phyloP scores from a whole-genome alignment of 2,888 invertebrate species.

The Drosophila picticornis region DNA sequence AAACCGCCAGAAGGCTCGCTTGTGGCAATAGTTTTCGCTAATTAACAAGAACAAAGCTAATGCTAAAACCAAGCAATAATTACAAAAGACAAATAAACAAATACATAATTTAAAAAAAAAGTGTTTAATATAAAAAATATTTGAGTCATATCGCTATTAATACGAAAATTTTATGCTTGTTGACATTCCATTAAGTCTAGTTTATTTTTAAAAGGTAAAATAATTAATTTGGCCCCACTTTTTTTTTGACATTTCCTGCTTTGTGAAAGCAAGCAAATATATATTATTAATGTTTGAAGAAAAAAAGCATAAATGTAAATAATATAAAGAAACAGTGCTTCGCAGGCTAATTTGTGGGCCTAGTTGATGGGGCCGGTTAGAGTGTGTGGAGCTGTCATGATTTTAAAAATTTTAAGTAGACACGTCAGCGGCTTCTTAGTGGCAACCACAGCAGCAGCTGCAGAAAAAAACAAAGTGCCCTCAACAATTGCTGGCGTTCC shows the following conservation, averaged over 20 bases:
- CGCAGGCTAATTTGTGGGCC: constrained; percentile 62
- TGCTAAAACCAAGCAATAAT: constrained; percentile 11
- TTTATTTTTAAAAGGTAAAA: constrained; percentile 4
- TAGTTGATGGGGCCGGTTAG: constrained; percentile 37
- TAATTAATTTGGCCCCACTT: constrained; percentile 28
- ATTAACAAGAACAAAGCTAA: constrained; percentile 27
- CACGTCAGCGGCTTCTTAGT: constrained; percentile 74
- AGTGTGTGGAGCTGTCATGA: constrained; percentile 60
- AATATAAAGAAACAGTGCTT: constrained; percentile 2
- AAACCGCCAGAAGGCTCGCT: constrained; percentile 24
- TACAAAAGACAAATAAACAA: neutral
- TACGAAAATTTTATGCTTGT: neutral
- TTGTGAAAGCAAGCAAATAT: constrained; percentile 13
- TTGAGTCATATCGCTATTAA: constrained; percentile 7
- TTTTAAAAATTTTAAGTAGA: constrained; percentile 72
- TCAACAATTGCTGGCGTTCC: constrained; percentile 50
- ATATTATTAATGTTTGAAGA: constrained; percentile 17
- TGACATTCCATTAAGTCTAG: constrained; percentile 20
- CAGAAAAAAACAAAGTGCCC: constrained; percentile 72
- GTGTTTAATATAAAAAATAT: constrained; percentile 18
- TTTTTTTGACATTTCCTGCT: constrained; percentile 55
- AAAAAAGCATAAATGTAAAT: constrained; percentile 8
- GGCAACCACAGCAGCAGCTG: constrained; percentile 44
- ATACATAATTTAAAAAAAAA: constrained; percentile 9
- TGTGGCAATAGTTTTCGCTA: constrained; percentile 39